Base-by-base conservation (phyloP, 2,113 vertebrate species). In the Hippopotamus amphibius region DNA sequence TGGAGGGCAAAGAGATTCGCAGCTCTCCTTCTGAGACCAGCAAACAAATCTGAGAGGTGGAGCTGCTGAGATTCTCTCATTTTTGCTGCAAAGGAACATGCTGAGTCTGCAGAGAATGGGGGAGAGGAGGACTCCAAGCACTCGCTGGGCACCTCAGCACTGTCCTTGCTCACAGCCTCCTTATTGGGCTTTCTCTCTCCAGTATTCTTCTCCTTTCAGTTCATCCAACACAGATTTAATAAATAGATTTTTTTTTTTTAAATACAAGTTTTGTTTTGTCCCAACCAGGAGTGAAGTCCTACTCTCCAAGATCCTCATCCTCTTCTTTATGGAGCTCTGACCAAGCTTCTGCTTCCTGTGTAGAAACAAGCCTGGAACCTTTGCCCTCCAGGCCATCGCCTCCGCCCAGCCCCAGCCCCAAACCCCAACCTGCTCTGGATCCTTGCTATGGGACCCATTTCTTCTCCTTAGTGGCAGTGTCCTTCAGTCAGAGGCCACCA, bases 121-220 rank as follows among this genome's bases (percentile, higher is more conserved):
- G 33, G 5, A 61, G 48, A 68, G 41, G 57, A 68, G 21, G 22
- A 3, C 26, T 7, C 55, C 6, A 26, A 41, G 17, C 30, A 57
- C 79, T 59, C 21, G 48, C 17, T 4, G 0, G 30, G 12, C 6
- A 21, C 43, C 11, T 3, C 26, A 19, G 4, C 0, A 24, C 9
- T 30, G 6, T 30, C 46, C 9, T 13, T 59, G 50, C 41, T 37
- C 30, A 7, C 0, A 19, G 26, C 22, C 17, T 50, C 55, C 17
- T 63, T 16, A 22, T 37, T 30, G 24, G 6, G 24, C 48, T 66
- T 69, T 74, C 77, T 61, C 53, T 46, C 22, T 48, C 37, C 2
- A 2, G 57, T 15, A 14, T 72, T 91, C 82, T 15, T 74, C 14
- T 76, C 33, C 28, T 85, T 72, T 74, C 37, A 30, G 22, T 68